Base-by-base conservation (phyloP, 2,113 vertebrate species). In the Oncorhynchus masou region DNA sequence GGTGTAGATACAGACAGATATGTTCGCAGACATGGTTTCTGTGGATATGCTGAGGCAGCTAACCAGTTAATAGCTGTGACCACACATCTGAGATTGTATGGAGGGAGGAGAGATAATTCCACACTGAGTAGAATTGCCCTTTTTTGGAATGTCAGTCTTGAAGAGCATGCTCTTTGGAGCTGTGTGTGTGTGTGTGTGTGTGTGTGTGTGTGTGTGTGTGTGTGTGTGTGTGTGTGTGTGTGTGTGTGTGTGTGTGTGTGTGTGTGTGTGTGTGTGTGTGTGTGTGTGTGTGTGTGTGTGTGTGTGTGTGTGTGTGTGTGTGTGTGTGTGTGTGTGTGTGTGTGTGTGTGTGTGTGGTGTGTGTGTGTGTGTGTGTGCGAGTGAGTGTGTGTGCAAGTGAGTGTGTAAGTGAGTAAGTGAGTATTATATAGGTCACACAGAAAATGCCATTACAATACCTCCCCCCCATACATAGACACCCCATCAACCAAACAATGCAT, bases 81-180 rank as follows among this genome's bases (percentile, higher is more conserved):
- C 90, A 85, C 84, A 77, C 78, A 85, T 48, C 66, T 66, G 39
- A 75, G 80, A 87, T 91, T 91, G 83, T 78, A 81, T 87, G 90
- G 91, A 79, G 59, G 74, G 77, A 85, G 79, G 79, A 75, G 74
- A 88, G 87, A 91, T 91, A 83, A 85, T 80, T 29, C 12, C 51
- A n/a, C 65, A 0, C 54, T 79, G 59, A 68, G 24, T 9, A 51
- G 6, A 70, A 49, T 11, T 64, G 48, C 34, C 39, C 45, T 73
- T 11, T 62, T 79, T 79, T 62, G 34, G 77, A 79, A 25, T 78
- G 83, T 72, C 75, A 70, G 19, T 62, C 20, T 70, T 81, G 22
- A 39, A 86, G n/a, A 66, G 1, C 51, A 54, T 54, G 16, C 16
- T 54, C 12, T 54, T 19, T 5, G 51, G 51, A 54, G 4, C 3